Percentiles rank a stretch among this genome's conserved stretches.
Conservation (phyloP, 2,888 invertebrate species). For the Taphrorychus bicolor region DNA sequence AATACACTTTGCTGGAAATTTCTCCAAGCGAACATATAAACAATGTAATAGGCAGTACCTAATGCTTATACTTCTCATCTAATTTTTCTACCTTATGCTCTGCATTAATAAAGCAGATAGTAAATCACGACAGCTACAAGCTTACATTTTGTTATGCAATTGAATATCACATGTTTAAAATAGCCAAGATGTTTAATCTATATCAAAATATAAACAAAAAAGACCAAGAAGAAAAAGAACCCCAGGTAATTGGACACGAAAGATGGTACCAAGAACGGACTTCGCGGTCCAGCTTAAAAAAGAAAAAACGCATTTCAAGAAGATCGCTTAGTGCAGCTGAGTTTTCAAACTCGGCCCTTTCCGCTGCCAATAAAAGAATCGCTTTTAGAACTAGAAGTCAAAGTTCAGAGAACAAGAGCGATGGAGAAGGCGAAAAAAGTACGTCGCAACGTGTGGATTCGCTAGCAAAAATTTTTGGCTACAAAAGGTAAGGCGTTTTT, state of each 20-base stretch:
- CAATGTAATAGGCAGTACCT: too few species aligned
- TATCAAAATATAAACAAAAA: slow-evolving; percentile 73
- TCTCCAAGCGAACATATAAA: too few species aligned
- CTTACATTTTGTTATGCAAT: too few species aligned
- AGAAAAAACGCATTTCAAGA: slow-evolving; percentile 66
- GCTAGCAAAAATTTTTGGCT: slow-evolving; percentile 72
- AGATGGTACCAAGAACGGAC: slow-evolving; percentile 77
- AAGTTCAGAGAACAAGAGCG: slow-evolving; percentile 69
- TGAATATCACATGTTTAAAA: background rate
- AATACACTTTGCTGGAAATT: too few species aligned
- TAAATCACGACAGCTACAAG: too few species aligned
- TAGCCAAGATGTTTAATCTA: slow-evolving; percentile 72
- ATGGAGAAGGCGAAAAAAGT: slow-evolving; percentile 61
- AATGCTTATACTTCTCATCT: too few species aligned
- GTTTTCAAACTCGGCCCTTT: slow-evolving; percentile 68
- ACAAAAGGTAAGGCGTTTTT: slow-evolving; percentile 44
- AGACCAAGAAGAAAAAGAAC: slow-evolving; percentile 62
- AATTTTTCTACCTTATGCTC: too few species aligned
- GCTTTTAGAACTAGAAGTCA: slow-evolving; percentile 68
- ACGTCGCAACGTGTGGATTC: slow-evolving; percentile 75
- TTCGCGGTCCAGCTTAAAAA: slow-evolving; percentile 56
- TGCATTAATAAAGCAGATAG: too few species aligned
- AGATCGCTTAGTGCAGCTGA: slow-evolving; percentile 74
- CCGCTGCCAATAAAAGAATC: slow-evolving; percentile 70
- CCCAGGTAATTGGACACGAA: slow-evolving; percentile 80